A percentile compares a stretch with the other conserved stretches of the same genome.
Conservation (phyloP, 2,113 vertebrate species). For the Colius striatus region DNA sequence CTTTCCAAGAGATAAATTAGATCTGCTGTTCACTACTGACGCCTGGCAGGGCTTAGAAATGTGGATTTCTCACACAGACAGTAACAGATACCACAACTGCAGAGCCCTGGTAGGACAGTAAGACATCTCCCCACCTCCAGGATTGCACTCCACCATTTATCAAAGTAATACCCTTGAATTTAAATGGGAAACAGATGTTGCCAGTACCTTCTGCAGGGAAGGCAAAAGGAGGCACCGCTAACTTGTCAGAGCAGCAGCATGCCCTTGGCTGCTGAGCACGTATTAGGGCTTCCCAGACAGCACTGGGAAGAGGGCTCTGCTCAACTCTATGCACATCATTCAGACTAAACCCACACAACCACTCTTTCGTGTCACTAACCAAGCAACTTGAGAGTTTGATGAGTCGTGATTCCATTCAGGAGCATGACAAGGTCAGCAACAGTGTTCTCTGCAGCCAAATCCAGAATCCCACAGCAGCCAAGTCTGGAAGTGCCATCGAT, state of each 20-base stretch:
- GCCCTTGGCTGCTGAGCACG: background rate
- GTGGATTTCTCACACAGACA: background rate
- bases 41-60: background rate
- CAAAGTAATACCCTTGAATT: background rate
- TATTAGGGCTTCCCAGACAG: background rate
- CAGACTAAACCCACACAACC: background rate
- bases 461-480: background rate
- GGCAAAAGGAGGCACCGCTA: background rate
- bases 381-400: background rate
- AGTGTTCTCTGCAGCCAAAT: background rate
- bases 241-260: background rate
- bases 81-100: background rate
- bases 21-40: background rate
- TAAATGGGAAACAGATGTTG: background rate
- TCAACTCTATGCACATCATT: conserved; percentile 1
- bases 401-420: background rate
- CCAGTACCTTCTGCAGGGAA: background rate
- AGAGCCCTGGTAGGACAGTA: background rate
- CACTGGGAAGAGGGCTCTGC: background rate
- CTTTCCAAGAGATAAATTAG: background rate
- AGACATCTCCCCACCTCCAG: background rate
- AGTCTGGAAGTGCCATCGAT: background rate
- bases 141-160: background rate
- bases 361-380: background rate
- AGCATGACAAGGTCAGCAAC: background rate